Evolutionary conservation across 2,888 invertebrate genomes (phyloP), one percentile per base, ranked within the genome.

Genomic region (Nomada flava): DNA sequence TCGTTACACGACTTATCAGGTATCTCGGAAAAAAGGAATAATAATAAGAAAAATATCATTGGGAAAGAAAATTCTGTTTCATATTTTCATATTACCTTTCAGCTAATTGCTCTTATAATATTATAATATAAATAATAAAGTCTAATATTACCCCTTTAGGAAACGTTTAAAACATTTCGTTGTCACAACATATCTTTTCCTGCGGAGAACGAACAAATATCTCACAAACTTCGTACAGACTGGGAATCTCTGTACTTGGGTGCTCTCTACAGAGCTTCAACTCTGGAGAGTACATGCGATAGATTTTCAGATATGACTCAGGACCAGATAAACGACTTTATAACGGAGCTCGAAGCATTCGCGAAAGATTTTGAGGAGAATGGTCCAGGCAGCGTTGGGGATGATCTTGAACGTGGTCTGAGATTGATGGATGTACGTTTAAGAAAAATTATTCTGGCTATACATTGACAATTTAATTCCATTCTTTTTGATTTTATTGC

Each of bases 271-370:
- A 95, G 97, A 73, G 95, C 95, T 15, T 95, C 95, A 80, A 96
- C 96, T 2, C 93, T 97, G 53, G 96, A 97, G 90, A 95, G 96
- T 74, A 97, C 98, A n/a, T 98, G 98, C 92, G 96, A 96, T 73
- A 96, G 97, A 90, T 98, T 98, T 94, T 97, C 97, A 13, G 96
- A 96, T 90, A 95, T 98, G 90, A 98, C 97, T 52, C 95, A 96
- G 69, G 94, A 95, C 0, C 96, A 98, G 93, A 98, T 98, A 79
- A 94, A 95, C 0, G 95, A 95, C 36, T 98, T 97, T 93, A 93
- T 95, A 53, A 93, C 85, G 18, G 94, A 95, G 53, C 89, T 96
- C 4, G 95, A 95, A 42, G 95, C 95, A 0, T 98, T 98, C 92
- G 95, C 97, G 0, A 95, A 96, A 86, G 95, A 96, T 89, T 98